Conservation (phyloP, 92 coral and sea anemone species). For the Muricea muricata region DNA sequence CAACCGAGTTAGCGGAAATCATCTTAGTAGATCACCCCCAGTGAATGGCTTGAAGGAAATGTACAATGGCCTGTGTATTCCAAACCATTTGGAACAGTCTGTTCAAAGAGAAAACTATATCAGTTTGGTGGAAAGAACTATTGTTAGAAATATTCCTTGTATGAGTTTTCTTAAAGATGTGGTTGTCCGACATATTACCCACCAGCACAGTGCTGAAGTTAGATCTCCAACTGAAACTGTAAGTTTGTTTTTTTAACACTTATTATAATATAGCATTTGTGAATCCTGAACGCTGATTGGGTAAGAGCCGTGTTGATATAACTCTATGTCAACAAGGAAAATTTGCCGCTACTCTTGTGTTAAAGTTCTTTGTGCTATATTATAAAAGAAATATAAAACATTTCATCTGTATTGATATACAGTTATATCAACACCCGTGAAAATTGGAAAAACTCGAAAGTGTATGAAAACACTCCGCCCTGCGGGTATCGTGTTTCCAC, state of each 20-base stretch:
- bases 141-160: constrained; percentile 51
- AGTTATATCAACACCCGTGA: too few species aligned
- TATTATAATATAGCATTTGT: background rate
- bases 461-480: too few species aligned
- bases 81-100: constrained; percentile 34
- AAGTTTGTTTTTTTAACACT: background rate
- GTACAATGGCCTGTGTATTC: constrained; percentile 68
- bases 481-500: too few species aligned
- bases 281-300: too few species aligned
- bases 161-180: constrained; percentile 36
- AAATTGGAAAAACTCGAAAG: too few species aligned
- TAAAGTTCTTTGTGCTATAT: too few species aligned
- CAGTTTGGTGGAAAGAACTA: constrained; percentile 53
- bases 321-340: too few species aligned
- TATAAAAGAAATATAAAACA: too few species aligned
- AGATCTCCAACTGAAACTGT: constrained; percentile 43
- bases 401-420: too few species aligned
- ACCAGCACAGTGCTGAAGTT: constrained; percentile 47
- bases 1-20: constrained; percentile 70
- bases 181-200: constrained; percentile 49
- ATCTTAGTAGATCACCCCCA: constrained; percentile 53
- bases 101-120: constrained; percentile 65
- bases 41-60: background rate
- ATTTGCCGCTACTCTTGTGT: too few species aligned
- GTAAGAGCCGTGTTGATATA: too few species aligned